phyloP scores from a whole-genome alignment of 1,140 invertebrate genomes.

The Vollenhovia emeryi region DNA sequence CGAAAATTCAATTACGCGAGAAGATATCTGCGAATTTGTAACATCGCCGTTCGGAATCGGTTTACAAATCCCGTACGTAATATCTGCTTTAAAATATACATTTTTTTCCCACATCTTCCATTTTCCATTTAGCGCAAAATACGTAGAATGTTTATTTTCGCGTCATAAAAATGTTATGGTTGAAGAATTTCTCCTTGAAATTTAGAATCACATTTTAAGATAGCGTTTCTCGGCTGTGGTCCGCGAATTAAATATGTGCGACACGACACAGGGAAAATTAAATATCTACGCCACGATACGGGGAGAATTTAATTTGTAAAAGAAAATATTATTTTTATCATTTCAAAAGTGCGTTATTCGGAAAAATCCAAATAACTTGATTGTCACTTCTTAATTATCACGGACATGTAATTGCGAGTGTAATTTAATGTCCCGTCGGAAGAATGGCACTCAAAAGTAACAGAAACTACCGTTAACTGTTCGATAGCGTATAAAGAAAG shows the following conservation, averaged over 20 bases:
- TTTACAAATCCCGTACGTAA: constrained; percentile 10
- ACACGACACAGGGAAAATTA: neutral
- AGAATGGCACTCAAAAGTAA: neutral
- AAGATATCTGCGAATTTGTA: neutral
- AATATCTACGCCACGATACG: too few species aligned
- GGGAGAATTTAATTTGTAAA: neutral
- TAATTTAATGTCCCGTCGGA: neutral
- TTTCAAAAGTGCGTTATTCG: neutral
- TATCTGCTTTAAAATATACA: constrained; percentile 41
- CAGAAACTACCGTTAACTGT: neutral
- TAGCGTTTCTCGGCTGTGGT: neutral
- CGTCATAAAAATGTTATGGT: constrained; percentile 22
- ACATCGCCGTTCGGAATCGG: constrained; percentile 1
- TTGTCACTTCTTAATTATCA: neutral
- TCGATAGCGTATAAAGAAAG: neutral
- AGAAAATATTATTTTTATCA: neutral
- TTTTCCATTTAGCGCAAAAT: constrained; percentile 14
- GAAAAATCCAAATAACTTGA: neutral
- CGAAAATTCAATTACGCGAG: constrained; percentile 20
- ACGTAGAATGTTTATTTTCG: neutral
- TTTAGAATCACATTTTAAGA: neutral
- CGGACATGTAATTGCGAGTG: neutral
- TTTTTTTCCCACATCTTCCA: constrained; percentile 30
- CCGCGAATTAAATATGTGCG: neutral
- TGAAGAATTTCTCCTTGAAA: neutral